Conservation (phyloP, 2,888 invertebrate genomes). For the Augochlorella aurata region DNA sequence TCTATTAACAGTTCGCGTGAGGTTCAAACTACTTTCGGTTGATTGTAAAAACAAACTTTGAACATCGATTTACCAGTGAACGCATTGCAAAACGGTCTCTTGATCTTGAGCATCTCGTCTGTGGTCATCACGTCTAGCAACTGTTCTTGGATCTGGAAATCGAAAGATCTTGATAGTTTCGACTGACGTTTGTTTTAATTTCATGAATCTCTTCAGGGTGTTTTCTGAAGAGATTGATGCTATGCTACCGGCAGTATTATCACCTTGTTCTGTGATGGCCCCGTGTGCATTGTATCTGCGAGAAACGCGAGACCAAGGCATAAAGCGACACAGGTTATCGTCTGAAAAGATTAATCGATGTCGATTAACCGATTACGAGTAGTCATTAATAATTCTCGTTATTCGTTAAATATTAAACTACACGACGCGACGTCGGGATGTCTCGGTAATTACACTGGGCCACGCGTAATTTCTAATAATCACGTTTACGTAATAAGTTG, state of each 20-base stretch:
- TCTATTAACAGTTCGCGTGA: too few relatives aligned
- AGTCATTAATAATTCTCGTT: not conserved
- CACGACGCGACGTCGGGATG: not conserved
- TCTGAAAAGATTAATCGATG: constrained; percentile 45
- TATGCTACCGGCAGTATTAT: not conserved
- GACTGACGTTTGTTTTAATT: not conserved
- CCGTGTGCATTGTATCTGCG: constrained; percentile 44
- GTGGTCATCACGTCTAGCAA: constrained; percentile 56
- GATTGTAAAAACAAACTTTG: not conserved
- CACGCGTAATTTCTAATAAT: constrained; percentile 43
- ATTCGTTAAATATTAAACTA: not conserved
- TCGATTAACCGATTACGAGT: not conserved
- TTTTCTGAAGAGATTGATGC: not conserved
- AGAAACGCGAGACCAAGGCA: constrained; percentile 60
- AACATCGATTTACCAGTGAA: constrained; percentile 87
- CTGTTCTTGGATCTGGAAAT: constrained; percentile 66
- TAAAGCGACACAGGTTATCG: constrained; percentile 63
- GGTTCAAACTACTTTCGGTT: too few relatives aligned
- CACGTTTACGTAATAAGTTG: constrained; percentile 57
- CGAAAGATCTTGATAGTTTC: not conserved
- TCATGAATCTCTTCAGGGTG: not conserved
- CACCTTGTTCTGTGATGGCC: constrained; percentile 60
- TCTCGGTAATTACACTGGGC: constrained; percentile 32
- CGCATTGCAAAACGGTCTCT: constrained; percentile 94
- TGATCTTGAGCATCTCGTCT: constrained; percentile 78